Conservation (phyloP, 2,113 vertebrate genomes). For the Coreoperca whiteheadi region DNA sequence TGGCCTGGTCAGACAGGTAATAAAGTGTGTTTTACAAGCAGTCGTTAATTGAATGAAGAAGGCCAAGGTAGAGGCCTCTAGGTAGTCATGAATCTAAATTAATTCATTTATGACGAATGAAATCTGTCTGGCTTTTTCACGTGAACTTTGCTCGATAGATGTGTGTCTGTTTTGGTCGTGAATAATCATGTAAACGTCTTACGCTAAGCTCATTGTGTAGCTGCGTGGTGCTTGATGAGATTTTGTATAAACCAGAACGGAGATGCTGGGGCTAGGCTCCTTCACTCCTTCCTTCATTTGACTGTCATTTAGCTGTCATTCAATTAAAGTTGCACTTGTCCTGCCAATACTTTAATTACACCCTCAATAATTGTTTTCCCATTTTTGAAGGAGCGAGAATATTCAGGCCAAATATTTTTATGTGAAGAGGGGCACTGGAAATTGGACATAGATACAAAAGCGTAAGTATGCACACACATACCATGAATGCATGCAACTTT, state of each 20-base stretch:
- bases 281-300: slow-evolving; percentile 58
- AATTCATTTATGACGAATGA: slow-evolving; percentile 74
- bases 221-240: slow-evolving; percentile 58
- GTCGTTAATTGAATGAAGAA: slow-evolving; percentile 74
- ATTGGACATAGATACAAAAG: slow-evolving; percentile 45
- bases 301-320: slow-evolving; percentile 75
- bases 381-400: slow-evolving; percentile 68
- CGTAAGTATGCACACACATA: not conserved
- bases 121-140: slow-evolving; percentile 58
- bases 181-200: slow-evolving; percentile 43
- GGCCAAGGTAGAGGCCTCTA: slow-evolving; percentile 66
- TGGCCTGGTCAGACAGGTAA: slow-evolving; percentile 65
- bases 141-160: slow-evolving; percentile 43
- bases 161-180: slow-evolving; percentile 45
- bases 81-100: slow-evolving; percentile 73
- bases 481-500: slow-evolving; percentile 39
- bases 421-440: slow-evolving; percentile 18
- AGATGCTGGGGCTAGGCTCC: slow-evolving; percentile 40
- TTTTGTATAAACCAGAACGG: slow-evolving; percentile 49
- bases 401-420: slow-evolving; percentile 67
- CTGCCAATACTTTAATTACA: slow-evolving; percentile 84
- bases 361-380: slow-evolving; percentile 80
- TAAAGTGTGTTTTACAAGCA: slow-evolving; percentile 76
- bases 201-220: slow-evolving; percentile 48
- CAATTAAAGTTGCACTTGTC: slow-evolving; percentile 83